Evolutionary conservation across 2,888 invertebrate species (phyloP).

Genomic region (Lissonota sp.): DNA sequence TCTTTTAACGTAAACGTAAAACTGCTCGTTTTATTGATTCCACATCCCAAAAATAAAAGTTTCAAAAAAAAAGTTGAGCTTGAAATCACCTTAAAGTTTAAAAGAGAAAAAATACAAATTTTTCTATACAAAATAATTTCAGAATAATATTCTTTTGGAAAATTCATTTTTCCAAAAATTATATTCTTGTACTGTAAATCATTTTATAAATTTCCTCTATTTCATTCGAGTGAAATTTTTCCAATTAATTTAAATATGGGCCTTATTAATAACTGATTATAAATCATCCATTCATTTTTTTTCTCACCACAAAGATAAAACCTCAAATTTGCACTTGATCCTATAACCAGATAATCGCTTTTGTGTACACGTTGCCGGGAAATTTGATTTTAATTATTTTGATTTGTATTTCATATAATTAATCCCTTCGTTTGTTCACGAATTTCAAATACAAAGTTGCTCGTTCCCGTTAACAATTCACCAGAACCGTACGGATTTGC

Average conservation of each 20-base stretch:
- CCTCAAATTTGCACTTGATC: neutral
- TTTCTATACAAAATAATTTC: too few species aligned
- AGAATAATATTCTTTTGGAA: too few species aligned
- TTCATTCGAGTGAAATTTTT: too few species aligned
- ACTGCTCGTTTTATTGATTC: too few species aligned
- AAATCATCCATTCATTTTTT: neutral
- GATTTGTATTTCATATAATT: slow-evolving; percentile 12
- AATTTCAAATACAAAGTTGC: slow-evolving; percentile 1
- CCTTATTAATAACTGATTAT: neutral
- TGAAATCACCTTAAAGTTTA: too few species aligned
- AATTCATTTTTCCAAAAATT: too few species aligned
- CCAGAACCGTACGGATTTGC: neutral
- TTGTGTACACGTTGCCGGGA: neutral
- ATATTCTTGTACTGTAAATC: too few species aligned
- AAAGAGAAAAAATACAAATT: too few species aligned
- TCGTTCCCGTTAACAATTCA: neutral
- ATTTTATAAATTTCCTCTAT: too few species aligned
- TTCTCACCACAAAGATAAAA: neutral
- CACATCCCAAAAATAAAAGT: too few species aligned
- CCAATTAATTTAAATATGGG: neutral
- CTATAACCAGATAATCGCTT: neutral
- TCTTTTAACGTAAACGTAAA: too few species aligned
- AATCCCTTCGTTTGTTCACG: neutral
- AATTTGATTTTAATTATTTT: slow-evolving; percentile 12
- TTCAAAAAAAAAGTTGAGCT: too few species aligned